A percentile compares a stretch with the other conserved stretches of the same genome.
These are phyloP conservation scores for Mohoua ochrocephala DNA, from an alignment of 2,113 vertebrate species.

Conservation along the genomic window DNA sequence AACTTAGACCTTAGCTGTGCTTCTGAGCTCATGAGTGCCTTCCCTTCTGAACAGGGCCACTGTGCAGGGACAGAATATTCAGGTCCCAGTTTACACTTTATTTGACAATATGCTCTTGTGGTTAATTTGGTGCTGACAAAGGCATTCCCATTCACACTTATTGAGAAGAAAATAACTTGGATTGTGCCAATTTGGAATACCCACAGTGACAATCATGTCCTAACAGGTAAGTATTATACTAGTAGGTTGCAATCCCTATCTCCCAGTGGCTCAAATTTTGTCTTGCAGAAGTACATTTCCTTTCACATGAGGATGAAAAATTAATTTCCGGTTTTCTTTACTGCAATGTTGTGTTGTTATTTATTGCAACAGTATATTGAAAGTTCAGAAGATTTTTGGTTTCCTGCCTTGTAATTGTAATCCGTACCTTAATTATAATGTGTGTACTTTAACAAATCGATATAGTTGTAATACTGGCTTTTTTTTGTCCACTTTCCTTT, in stretches of 20 bases:
- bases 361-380: neutral
- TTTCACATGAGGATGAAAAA: neutral
- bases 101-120: neutral
- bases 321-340: neutral
- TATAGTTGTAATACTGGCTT: neutral
- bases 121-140: neutral
- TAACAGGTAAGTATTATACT: neutral
- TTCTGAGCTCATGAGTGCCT: neutral
- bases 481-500: neutral
- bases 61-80: neutral
- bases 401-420: neutral
- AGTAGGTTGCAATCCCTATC: neutral
- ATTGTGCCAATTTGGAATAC: neutral
- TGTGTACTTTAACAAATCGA: neutral
- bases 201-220: neutral
- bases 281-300: neutral
- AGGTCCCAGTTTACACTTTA: neutral
- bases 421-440: neutral
- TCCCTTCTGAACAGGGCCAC: neutral
- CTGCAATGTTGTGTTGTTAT: neutral
- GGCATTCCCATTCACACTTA: neutral
- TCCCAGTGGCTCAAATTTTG: neutral
- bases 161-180: neutral
- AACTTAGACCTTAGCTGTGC: neutral
- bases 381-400: neutral